Evolutionary conservation across 1,140 invertebrate genomes (phyloP), one percentile per base, ranked within the genome.

Genomic region (Phenacoccus solenopsis): DNA sequence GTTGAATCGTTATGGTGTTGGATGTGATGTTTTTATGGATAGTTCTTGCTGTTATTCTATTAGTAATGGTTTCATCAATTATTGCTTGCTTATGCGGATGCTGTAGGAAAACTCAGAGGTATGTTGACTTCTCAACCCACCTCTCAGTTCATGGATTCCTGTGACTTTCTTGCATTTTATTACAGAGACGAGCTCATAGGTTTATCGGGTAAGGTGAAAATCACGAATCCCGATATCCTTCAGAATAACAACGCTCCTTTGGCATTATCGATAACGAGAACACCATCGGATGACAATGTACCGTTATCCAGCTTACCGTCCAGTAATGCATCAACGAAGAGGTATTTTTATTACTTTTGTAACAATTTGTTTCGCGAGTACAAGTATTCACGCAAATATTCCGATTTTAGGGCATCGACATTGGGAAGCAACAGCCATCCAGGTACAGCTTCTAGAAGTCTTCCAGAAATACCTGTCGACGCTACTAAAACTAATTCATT

Each of bases 121-220:
- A 72, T 74, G 76, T 71, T n/a, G 21, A 32, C 35, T 69, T 57
- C 10, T 28, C 35, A 30, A 49, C n/a, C 72, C 21, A 20, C n/a
- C n/a, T 59, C 56, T 24, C 71, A 59, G 12, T 25, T 28, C 67
- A 38, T 1, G 25, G 68, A 24, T 68, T 59, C 20, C 20, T 59
- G 22, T 72, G 32, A 71, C 73, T 69, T 72, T 61, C 21, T 28
- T 70, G 70, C n/a, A 67, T 7, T 70, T 68, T 73, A 71, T 70
- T 75, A 68, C 72, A 78, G 77, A 74, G 77, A 77, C 76, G 77
- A 78, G 68, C 73, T 78, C 67, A 70, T 77, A 72, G 76, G 76
- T 12, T 73, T 78, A 32, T 76, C 77, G 57, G 77, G 77, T 56
- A 75, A 76, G 73, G 76, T 78, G 28, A 78, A 77, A 73, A 73